A percentile compares a stretch with the other conserved stretches of the same genome.
Conservation (phyloP, 2,113 vertebrate genomes). For the Forbesichthys agassizii region DNA sequence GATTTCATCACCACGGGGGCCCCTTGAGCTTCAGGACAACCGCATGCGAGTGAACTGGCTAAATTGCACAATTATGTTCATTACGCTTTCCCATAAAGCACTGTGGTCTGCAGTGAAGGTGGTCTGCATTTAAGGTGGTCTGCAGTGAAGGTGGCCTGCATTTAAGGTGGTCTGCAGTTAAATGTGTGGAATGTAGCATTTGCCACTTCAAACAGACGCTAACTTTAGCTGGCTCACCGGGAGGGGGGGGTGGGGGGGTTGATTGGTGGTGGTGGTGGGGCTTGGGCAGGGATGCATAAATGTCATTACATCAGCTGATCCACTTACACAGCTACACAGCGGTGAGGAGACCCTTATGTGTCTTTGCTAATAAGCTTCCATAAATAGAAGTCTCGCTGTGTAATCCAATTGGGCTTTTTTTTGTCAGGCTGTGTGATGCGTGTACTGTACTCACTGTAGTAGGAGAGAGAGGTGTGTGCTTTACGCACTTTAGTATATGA, state of each 20-base stretch:
- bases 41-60: too few relatives aligned
- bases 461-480: not conserved
- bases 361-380: slow-evolving; percentile 49
- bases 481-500: too few relatives aligned
- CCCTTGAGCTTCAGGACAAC: too few relatives aligned
- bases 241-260: too few relatives aligned
- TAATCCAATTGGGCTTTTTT: slow-evolving; percentile 46
- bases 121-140: too few relatives aligned
- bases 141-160: too few relatives aligned
- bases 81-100: too few relatives aligned
- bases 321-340: slow-evolving; percentile 51
- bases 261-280: too few relatives aligned
- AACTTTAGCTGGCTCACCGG: slow-evolving; percentile 4
- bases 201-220: slow-evolving; percentile 10
- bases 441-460: not conserved
- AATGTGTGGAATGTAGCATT: not conserved
- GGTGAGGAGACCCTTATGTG: slow-evolving; percentile 37
- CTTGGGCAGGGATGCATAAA: not conserved
- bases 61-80: too few relatives aligned
- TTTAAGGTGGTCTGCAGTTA: not conserved
- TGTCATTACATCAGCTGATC: slow-evolving; percentile 41
- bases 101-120: too few relatives aligned
- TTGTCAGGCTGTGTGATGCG: slow-evolving; percentile 1
- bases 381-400: slow-evolving; percentile 60
- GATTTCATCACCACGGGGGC: too few relatives aligned